Evolutionary conservation across 2,888 invertebrate species (phyloP).

Genomic region (Asteroscopus sphinx): DNA sequence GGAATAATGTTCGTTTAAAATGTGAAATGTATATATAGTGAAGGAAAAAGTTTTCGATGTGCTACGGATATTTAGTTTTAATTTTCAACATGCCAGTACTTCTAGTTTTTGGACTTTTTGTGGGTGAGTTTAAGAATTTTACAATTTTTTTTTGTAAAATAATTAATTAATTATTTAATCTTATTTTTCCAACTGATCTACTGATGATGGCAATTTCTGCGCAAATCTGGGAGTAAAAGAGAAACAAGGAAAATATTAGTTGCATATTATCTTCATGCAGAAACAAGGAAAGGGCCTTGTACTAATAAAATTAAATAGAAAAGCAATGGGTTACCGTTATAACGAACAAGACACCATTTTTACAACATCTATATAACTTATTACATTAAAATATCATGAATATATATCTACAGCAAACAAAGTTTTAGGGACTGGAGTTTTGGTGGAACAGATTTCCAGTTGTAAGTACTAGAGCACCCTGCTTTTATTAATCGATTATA

Average conservation of each 20-base stretch:
- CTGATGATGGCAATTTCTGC: constrained; percentile 6
- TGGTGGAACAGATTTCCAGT: too few species aligned
- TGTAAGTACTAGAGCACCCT: too few species aligned
- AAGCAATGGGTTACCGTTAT: not conserved
- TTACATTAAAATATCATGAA: too few species aligned
- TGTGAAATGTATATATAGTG: constrained; percentile 66
- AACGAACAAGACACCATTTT: too few species aligned
- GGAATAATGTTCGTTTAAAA: constrained; percentile 51
- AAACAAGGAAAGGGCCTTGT: constrained; percentile 3
- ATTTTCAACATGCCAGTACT: constrained; percentile 67
- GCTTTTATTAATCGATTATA: too few species aligned
- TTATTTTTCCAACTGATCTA: not conserved
- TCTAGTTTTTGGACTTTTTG: constrained; percentile 74
- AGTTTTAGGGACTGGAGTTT: too few species aligned
- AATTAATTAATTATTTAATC: not conserved
- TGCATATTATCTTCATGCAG: not conserved
- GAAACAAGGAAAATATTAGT: constrained; percentile 17
- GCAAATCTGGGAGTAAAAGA: not conserved
- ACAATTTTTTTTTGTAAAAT: not conserved
- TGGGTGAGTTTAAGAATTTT: constrained; percentile 65
- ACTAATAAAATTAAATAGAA: not conserved
- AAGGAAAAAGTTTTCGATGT: constrained; percentile 58
- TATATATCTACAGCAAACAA: too few species aligned
- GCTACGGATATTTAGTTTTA: constrained; percentile 61
- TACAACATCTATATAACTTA: too few species aligned